Percentiles rank a stretch among this genome's conserved stretches.
phyloP scores from a whole-genome alignment of 2,888 invertebrate genomes.

The Lithophane semibrunnea region DNA sequence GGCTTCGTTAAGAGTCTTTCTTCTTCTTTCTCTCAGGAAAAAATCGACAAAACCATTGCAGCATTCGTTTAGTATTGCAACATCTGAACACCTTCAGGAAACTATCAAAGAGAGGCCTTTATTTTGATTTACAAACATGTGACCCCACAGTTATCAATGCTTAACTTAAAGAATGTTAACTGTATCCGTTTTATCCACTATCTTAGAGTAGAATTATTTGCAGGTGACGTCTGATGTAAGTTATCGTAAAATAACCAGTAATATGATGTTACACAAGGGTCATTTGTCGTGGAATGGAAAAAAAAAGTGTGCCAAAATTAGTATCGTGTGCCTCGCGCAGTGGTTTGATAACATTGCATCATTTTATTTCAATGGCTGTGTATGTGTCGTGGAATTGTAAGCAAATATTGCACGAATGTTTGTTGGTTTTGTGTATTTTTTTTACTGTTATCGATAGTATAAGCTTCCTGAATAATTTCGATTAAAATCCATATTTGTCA shows the following conservation, averaged over 20 bases:
- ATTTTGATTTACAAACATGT: neutral
- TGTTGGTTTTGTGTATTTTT: neutral
- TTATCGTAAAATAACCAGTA: slow-evolving; percentile 26
- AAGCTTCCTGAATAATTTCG: slow-evolving; percentile 1
- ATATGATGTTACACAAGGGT: slow-evolving; percentile 12
- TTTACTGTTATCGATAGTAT: neutral
- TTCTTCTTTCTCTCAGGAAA: too few species aligned
- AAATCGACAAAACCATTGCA: neutral
- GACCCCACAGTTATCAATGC: neutral
- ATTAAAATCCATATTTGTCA: neutral
- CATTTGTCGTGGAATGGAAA: neutral
- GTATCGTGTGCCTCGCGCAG: neutral
- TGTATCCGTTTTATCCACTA: slow-evolving; percentile 10
- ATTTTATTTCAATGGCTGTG: neutral
- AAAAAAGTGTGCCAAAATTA: slow-evolving; percentile 19
- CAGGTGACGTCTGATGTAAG: slow-evolving; percentile 28
- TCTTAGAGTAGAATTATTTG: neutral
- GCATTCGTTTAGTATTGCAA: neutral
- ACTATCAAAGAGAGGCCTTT: too few species aligned
- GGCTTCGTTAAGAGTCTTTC: too few species aligned
- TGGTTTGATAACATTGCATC: slow-evolving; percentile 29
- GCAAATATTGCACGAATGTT: slow-evolving; percentile 19
- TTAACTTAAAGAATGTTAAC: slow-evolving; percentile 1
- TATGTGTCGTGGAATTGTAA: neutral
- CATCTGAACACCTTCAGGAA: neutral